Percentiles rank a stretch among this genome's conserved stretches.
These are phyloP conservation scores for Allolobophora icterica DNA, from an alignment of 2,888 invertebrate species.

Conservation along the genomic window DNA sequence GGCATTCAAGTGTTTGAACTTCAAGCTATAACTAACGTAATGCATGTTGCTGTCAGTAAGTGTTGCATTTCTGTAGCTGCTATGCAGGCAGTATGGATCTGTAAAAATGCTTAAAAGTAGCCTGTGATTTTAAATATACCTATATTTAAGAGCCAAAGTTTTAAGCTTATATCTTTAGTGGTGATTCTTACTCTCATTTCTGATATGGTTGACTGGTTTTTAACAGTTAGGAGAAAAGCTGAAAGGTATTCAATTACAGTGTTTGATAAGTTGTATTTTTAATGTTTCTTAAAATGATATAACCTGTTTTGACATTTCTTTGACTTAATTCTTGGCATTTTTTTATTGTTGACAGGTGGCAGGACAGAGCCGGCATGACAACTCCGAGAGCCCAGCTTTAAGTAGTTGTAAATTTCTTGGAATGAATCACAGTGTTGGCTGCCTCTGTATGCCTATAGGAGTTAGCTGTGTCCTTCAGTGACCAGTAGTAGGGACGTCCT, in stretches of 20 bases:
- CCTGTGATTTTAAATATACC: neutral
- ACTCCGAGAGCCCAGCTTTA: constrained; percentile 17
- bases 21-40: neutral
- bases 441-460: constrained; percentile 17
- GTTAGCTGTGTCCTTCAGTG: neutral
- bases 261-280: neutral
- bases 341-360: constrained; percentile 23
- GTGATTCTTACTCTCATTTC: neutral
- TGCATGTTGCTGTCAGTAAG: neutral
- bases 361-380: constrained; percentile 28
- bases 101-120: neutral
- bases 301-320: neutral
- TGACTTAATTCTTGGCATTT: constrained; percentile 22
- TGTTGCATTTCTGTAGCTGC: neutral
- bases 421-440: neutral
- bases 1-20: neutral
- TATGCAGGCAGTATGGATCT: neutral
- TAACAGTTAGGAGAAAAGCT: neutral
- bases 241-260: neutral
- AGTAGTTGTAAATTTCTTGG: constrained; percentile 4
- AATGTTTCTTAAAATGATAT: constrained; percentile 1
- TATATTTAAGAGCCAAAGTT: neutral
- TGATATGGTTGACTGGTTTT: neutral
- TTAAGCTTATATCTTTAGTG: no score
- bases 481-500: neutral